Evolutionary conservation across 1,140 invertebrate species (phyloP).

Genomic region (Eciton burchellii): DNA sequence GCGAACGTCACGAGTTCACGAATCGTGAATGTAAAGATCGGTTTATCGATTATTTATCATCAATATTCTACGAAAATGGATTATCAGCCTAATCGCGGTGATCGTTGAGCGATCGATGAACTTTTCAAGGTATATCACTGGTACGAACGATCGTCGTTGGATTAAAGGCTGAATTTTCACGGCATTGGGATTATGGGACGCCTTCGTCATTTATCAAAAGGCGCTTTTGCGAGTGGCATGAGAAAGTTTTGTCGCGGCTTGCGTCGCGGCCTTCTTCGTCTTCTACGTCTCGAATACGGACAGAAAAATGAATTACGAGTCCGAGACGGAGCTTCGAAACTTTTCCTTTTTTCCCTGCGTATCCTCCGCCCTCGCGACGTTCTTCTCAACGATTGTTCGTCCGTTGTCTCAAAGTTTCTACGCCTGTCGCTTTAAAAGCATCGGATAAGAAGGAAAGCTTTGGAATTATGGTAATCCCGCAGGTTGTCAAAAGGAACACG

Average conservation of each 20-base stretch:
- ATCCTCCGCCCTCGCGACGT: background rate
- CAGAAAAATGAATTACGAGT: slow-evolving; percentile 66
- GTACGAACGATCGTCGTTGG: slow-evolving; percentile 35
- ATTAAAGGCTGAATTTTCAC: slow-evolving; percentile 64
- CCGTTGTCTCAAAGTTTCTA: slow-evolving; percentile 67
- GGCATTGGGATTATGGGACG: slow-evolving; percentile 12
- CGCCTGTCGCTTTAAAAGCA: slow-evolving; percentile 71
- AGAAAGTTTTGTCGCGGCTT: slow-evolving; percentile 62
- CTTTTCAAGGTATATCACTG: slow-evolving; percentile 39
- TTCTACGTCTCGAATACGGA: slow-evolving; percentile 45
- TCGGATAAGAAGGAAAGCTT: slow-evolving; percentile 75
- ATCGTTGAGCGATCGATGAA: slow-evolving; percentile 16
- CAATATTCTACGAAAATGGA: no score
- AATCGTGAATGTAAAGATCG: no score
- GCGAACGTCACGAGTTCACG: no score
- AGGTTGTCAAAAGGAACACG: slow-evolving; percentile 61
- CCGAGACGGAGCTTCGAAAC: slow-evolving; percentile 53
- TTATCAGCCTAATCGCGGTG: background rate
- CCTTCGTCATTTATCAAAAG: slow-evolving; percentile 73
- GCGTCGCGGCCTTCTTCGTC: slow-evolving; percentile 31
- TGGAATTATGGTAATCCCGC: slow-evolving; percentile 73
- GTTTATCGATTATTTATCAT: no score
- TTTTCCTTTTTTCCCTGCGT: slow-evolving; percentile 18
- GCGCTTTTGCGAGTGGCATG: slow-evolving; percentile 13
- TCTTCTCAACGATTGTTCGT: slow-evolving; percentile 51